Percentiles rank a stretch among this genome's conserved stretches.
These are phyloP conservation scores for Jordanella pulchra DNA, from an alignment of 2,797 vertebrate species.

Conservation along the genomic window DNA sequence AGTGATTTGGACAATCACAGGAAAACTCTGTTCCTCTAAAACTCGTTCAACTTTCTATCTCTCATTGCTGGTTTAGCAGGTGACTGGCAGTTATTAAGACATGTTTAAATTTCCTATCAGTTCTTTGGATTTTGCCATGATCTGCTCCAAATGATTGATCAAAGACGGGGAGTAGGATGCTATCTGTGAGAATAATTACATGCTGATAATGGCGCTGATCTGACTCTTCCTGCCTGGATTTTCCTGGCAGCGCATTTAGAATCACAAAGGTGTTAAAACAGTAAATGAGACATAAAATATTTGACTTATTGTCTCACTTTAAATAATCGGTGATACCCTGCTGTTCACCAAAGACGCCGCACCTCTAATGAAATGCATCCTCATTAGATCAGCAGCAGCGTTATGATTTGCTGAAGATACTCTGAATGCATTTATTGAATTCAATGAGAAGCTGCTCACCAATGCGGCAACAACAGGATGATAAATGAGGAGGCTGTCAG, in stretches of 20 bases:
- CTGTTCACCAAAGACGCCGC: slow-evolving; percentile 2
- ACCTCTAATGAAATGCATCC: background rate
- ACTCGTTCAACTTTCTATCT: slow-evolving; percentile 11
- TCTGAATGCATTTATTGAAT: background rate
- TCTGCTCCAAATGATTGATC: slow-evolving; percentile 39
- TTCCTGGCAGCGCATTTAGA: slow-evolving; percentile 9
- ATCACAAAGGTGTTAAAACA: slow-evolving; percentile 8
- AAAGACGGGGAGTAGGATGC: slow-evolving; percentile 26
- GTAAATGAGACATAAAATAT: slow-evolving; percentile 24
- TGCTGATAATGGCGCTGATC: slow-evolving; percentile 10
- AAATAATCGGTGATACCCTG: slow-evolving; percentile 4
- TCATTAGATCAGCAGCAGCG: slow-evolving; percentile 3
- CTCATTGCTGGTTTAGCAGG: slow-evolving; percentile 42
- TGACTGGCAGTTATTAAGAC: slow-evolving; percentile 46
- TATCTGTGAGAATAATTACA: slow-evolving; percentile 19
- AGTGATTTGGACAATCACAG: slow-evolving; percentile 54
- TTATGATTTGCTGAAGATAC: background rate
- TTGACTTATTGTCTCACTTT: slow-evolving; percentile 11
- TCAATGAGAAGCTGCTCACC: slow-evolving; percentile 1
- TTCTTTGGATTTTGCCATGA: slow-evolving; percentile 21
- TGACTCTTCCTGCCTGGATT: background rate
- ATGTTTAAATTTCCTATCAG: slow-evolving; percentile 5
- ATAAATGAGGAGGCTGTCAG: slow-evolving; percentile 1
- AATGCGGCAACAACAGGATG: slow-evolving; percentile 8
- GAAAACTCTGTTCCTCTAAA: slow-evolving; percentile 4